Conservation (phyloP, 2,888 invertebrate genomes). For the Suillia variegata region DNA sequence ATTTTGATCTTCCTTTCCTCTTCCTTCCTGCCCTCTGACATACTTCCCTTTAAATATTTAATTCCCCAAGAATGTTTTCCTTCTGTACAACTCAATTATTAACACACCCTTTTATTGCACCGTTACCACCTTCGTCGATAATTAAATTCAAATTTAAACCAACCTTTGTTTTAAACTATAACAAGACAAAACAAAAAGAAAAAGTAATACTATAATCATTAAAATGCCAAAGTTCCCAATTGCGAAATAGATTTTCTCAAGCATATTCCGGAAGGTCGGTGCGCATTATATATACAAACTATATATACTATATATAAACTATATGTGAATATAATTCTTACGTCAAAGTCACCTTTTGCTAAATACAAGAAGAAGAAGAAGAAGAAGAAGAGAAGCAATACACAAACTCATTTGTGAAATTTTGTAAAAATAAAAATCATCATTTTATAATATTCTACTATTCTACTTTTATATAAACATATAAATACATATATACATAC, state of each 20-base stretch:
- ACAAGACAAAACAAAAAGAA: constrained; percentile 6
- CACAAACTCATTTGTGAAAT: not conserved
- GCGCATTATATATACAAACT: constrained; percentile 39
- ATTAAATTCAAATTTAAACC: not conserved
- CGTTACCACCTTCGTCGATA: constrained; percentile 52
- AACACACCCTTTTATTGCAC: no score
- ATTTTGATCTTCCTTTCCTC: not conserved
- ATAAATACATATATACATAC: constrained; percentile 25
- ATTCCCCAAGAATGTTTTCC: not conserved
- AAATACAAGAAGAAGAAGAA: constrained; percentile 5
- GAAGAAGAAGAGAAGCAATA: not conserved
- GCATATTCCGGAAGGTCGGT: constrained; percentile 60
- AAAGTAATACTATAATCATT: not conserved
- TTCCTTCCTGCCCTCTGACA: not conserved
- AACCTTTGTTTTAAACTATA: not conserved
- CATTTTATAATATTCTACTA: constrained; percentile 25
- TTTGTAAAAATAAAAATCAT: constrained; percentile 11
- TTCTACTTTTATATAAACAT: constrained; percentile 17
- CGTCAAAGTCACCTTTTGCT: no score
- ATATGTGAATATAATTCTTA: no score
- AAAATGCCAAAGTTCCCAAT: not conserved
- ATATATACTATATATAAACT: constrained; percentile 12
- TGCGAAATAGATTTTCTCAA: constrained; percentile 58
- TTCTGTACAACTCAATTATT: constrained; percentile 22
- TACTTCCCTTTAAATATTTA: constrained; percentile 1